Evolutionary conservation across 2,797 vertebrate genomes (phyloP).

Genomic region (Momotus momota): DNA sequence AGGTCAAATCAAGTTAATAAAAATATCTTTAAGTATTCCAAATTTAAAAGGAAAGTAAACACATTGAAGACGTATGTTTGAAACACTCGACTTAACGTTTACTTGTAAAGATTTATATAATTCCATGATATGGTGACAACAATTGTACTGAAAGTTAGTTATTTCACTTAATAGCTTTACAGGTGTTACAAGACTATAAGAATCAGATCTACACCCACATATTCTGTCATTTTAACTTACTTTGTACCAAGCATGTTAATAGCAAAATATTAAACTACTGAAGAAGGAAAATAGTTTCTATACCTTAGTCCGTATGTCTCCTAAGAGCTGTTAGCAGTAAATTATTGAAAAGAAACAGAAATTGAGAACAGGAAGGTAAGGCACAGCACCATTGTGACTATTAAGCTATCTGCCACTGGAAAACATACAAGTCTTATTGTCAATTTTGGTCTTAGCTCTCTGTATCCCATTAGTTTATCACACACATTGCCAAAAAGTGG

Average conservation of each 20-base stretch:
- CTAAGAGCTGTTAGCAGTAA: slow-evolving; percentile 98
- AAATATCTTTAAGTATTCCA: background rate
- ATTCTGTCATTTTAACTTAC: slow-evolving; percentile 5
- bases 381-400: slow-evolving; percentile 67
- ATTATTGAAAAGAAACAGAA: slow-evolving; percentile 84
- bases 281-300: slow-evolving; percentile 79
- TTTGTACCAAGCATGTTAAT: slow-evolving; percentile 48
- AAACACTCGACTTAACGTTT: background rate
- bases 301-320: slow-evolving; percentile 99
- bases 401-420: slow-evolving; percentile 39
- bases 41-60: background rate
- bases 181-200: background rate
- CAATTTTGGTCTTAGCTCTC: background rate
- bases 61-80: background rate
- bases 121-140: background rate
- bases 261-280: slow-evolving; percentile 50
- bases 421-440: background rate
- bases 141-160: background rate
- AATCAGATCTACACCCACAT: background rate
- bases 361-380: slow-evolving; percentile 80
- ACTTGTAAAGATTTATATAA: background rate
- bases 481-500: background rate
- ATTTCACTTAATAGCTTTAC: background rate
- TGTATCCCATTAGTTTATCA: background rate
- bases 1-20: background rate